Evolutionary conservation across 2,797 vertebrate genomes (phyloP).

Genomic region (Urophycis tenuis): DNA sequence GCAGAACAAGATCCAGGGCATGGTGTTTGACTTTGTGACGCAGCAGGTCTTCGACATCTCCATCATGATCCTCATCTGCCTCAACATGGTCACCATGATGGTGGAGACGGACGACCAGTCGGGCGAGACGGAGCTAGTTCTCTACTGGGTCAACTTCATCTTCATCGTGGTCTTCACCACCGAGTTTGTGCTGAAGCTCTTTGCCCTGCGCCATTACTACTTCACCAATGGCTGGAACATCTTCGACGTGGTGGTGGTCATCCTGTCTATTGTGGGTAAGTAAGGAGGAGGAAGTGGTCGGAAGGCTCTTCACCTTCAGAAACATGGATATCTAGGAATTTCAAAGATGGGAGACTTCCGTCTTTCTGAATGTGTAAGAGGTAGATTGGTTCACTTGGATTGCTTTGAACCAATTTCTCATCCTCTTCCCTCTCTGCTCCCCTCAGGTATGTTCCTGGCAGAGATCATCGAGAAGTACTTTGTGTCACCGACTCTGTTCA

Average conservation of each 20-base stretch:
- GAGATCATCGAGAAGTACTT: slow-evolving; percentile 99
- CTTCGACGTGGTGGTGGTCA: slow-evolving; percentile 98
- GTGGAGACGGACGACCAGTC: slow-evolving; percentile 97
- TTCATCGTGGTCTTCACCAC: slow-evolving; percentile 96
- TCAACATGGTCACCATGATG: slow-evolving; percentile 99
- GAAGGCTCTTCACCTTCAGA: neutral
- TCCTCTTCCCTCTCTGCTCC: slow-evolving; percentile 1
- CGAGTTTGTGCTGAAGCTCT: slow-evolving; percentile 96
- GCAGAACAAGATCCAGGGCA: slow-evolving; percentile 92
- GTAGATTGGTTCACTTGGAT: neutral
- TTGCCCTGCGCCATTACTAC: slow-evolving; percentile 94
- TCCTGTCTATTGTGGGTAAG: slow-evolving; percentile 97
- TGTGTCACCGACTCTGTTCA: slow-evolving; percentile 96
- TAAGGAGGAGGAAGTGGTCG: slow-evolving; percentile 30
- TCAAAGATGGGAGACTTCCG: neutral
- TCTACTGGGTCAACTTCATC: slow-evolving; percentile 98
- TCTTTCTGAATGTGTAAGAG: neutral
- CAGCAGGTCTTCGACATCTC: slow-evolving; percentile 98
- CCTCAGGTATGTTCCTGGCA: slow-evolving; percentile 95
- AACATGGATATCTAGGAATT: neutral
- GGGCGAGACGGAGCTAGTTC: slow-evolving; percentile 83
- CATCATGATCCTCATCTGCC: slow-evolving; percentile 99
- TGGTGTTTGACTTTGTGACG: slow-evolving; percentile 94
- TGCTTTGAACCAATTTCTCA: neutral
- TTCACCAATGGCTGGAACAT: slow-evolving; percentile 99